phyloP scores from a whole-genome alignment of 2,888 invertebrate genomes.

The Griposia aprilina region DNA sequence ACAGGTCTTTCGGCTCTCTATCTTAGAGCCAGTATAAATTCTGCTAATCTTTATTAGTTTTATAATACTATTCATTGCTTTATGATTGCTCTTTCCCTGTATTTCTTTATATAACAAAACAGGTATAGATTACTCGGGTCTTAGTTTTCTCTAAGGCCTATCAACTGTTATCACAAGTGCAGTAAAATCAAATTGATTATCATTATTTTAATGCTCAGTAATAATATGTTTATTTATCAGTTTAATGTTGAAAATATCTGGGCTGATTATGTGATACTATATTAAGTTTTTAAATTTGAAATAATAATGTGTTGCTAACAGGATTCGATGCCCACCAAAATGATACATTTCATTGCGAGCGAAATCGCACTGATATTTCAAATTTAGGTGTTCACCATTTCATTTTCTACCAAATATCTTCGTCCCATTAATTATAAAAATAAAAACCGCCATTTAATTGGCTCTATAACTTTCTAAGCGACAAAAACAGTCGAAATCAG shows the following conservation, averaged over 20 bases:
- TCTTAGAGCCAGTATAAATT: neutral
- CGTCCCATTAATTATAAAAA: slow-evolving; percentile 12
- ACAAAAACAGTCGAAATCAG: slow-evolving; percentile 30
- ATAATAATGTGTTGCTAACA: neutral
- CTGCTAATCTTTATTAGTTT: slow-evolving; percentile 41
- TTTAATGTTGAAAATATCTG: slow-evolving; percentile 35
- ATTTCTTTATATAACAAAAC: slow-evolving; percentile 26
- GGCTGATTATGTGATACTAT: slow-evolving; percentile 13
- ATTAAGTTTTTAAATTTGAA: neutral
- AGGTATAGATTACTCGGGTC: slow-evolving; percentile 13
- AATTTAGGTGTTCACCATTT: neutral
- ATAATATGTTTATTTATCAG: slow-evolving; percentile 24
- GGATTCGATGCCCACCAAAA: neutral
- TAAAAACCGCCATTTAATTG: slow-evolving; percentile 27
- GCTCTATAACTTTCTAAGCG: slow-evolving; percentile 34
- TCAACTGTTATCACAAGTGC: slow-evolving; percentile 36
- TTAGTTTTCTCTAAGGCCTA: slow-evolving; percentile 24
- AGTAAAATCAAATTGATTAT: slow-evolving; percentile 38
- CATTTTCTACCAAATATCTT: neutral
- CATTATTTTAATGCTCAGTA: slow-evolving; percentile 33
- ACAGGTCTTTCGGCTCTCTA: slow-evolving; percentile 3
- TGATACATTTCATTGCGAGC: no score
- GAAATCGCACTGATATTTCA: neutral
- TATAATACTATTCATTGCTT: slow-evolving; percentile 25
- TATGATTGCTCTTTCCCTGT: slow-evolving; percentile 23